Conservation (phyloP, 2,113 vertebrate genomes). For the Pelvicachromis taeniatus region DNA sequence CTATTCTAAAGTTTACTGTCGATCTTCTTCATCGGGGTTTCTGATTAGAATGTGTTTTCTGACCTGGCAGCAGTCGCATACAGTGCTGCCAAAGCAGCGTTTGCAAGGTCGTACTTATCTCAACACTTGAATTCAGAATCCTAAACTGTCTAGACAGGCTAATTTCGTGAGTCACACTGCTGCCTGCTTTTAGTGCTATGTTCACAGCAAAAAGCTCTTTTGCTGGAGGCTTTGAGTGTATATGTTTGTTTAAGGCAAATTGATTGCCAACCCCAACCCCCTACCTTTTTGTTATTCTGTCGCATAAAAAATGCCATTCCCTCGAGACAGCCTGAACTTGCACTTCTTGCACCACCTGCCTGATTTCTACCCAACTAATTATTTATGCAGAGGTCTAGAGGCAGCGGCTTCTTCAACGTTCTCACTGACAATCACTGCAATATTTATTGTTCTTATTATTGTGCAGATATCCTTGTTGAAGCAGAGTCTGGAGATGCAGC, state of each 20-base stretch:
- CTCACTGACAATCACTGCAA: neutral
- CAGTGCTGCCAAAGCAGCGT: neutral
- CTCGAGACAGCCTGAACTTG: neutral
- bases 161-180: neutral
- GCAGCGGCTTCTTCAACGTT: neutral
- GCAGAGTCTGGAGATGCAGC: constrained; percentile 97
- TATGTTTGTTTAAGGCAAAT: constrained; percentile 19
- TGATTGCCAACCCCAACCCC: neutral
- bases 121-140: neutral
- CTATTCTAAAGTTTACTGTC: neutral
- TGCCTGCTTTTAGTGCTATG: neutral
- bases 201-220: neutral
- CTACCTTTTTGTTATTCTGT: neutral
- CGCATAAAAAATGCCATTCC: neutral
- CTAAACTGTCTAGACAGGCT: constrained; percentile 14
- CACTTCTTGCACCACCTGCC: neutral
- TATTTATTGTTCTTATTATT: neutral
- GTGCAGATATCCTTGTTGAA: constrained; percentile 92
- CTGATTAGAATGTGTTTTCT: neutral
- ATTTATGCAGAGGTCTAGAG: neutral
- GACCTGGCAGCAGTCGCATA: neutral
- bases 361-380: neutral
- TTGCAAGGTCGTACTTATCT: neutral
- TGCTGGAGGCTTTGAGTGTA: neutral
- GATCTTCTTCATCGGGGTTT: neutral